Percentiles rank a stretch among this genome's conserved stretches.
phyloP scores from a whole-genome alignment of 2,888 invertebrate species.

The Caenorhabditis wallacei region DNA sequence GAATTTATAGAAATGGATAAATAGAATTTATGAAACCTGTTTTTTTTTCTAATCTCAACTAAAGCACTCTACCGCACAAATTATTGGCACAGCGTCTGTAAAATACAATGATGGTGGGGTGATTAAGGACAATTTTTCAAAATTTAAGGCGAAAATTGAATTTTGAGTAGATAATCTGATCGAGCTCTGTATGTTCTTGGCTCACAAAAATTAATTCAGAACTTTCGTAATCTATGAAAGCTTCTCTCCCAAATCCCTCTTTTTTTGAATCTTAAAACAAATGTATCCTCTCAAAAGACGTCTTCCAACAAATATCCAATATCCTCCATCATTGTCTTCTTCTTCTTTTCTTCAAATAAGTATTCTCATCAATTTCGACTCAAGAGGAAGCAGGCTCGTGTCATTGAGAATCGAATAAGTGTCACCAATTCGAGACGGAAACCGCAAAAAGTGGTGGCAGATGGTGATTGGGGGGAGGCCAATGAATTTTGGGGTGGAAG shows the following conservation, averaged over 20 bases:
- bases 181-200: too few species aligned
- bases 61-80: too few species aligned
- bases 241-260: not conserved
- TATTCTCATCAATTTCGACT: slow-evolving; percentile 48
- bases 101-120: too few species aligned
- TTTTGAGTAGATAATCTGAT: too few species aligned
- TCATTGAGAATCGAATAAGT: slow-evolving; percentile 60
- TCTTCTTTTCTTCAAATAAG: slow-evolving; percentile 11
- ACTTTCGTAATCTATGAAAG: too few species aligned
- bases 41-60: too few species aligned
- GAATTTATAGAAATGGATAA: too few species aligned
- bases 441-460: slow-evolving; percentile 48
- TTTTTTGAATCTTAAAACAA: not conserved
- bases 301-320: slow-evolving; percentile 23
- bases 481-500: not conserved
- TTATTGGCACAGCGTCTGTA: too few species aligned
- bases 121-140: too few species aligned
- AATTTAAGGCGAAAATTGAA: too few species aligned
- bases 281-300: not conserved
- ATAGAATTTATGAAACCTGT: too few species aligned
- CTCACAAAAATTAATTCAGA: too few species aligned
- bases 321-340: not conserved
- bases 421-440: slow-evolving; percentile 50
- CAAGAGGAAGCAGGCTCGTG: slow-evolving; percentile 25
- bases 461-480: slow-evolving; percentile 38